Conservation (phyloP, 1,140 invertebrate species). For the Drosophila subpulchrella region DNA sequence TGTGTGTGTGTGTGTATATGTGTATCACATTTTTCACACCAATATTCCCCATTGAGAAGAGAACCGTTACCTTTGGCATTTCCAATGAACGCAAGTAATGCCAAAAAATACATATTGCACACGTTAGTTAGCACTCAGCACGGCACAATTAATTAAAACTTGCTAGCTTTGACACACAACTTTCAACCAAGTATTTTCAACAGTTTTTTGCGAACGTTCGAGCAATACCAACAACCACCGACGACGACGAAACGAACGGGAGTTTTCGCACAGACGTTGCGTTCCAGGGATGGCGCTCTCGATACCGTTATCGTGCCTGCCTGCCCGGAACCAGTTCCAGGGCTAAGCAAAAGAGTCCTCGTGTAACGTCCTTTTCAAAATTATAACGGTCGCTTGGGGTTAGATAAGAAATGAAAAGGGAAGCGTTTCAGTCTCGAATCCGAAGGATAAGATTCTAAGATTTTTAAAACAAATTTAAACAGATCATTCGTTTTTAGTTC, state of each 20-base stretch:
- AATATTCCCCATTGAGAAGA: conserved; percentile 38
- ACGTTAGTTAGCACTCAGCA: conserved; percentile 43
- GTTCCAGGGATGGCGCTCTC: conserved; percentile 6
- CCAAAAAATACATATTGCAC: conserved; percentile 77
- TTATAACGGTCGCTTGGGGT: background rate
- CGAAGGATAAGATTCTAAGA: background rate
- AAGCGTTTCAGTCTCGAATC: too few relatives aligned
- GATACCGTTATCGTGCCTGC: conserved; percentile 2
- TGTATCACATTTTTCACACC: conserved; percentile 71
- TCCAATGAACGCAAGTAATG: conserved; percentile 77
- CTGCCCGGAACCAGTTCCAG: conserved; percentile 13
- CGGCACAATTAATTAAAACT: conserved; percentile 45
- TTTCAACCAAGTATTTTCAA: conserved; percentile 67
- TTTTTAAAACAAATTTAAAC: background rate
- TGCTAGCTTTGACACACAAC: conserved; percentile 33
- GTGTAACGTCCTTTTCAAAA: background rate
- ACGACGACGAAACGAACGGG: conserved; percentile 36
- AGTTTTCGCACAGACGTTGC: conserved; percentile 26
- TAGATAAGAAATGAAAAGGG: background rate
- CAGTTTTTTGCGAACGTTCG: conserved; percentile 72
- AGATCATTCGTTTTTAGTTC: too few relatives aligned
- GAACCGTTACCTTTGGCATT: conserved; percentile 76
- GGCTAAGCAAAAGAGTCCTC: background rate
- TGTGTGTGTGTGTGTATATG: conserved; percentile 53
- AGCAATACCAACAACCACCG: conserved; percentile 72